Base-by-base conservation (phyloP, 2,797 vertebrate species). In the Valencia hispanica region DNA sequence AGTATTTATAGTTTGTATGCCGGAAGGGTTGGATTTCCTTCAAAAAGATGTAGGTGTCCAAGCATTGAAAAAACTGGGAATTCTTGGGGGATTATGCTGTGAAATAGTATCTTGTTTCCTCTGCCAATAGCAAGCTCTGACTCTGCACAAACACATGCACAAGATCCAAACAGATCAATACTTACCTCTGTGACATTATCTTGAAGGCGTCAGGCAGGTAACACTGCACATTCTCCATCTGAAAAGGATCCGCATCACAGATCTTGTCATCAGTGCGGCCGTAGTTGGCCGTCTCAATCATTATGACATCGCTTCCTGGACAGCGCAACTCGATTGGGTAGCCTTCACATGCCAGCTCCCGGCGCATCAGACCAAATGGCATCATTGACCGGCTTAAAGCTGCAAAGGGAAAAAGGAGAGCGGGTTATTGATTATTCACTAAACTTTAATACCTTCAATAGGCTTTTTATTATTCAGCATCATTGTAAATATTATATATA, bases 161-260 rank as follows among this genome's bases (percentile, higher is more conserved):
- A 68, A 77, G 70, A 82, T 68, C 81, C 80, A 88, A 89, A 89
- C 85, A 85, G 81, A 89, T 88, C 80, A 36, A 88, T 89, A 80
- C 57, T 79, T 90, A 98, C 97, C 97, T 97, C 94, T 96, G 97
- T 25, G 97, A 97, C 97, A 97, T 98, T 92, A 98, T 98, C 94
- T 98, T 98, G 93, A 97, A 97, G 87, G 97, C 97, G 0, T 97
- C 97, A 0, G 97, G 97, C 83, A 97, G 94, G 94, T 97, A 98
- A 91, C 97, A 98, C 93, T 97, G 97, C 85, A 97, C 96, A 0
- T 98, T 98, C 92, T 98, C 97, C 97, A 98, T 98, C 95, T 98
- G 97, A 94, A 97, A 98, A 25, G 97, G 97, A 91, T 98, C 97
- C 0, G 97, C 97, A 0, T 98, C 97, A 43, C 97, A 98, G 93